Percentiles rank a stretch among this genome's conserved stretches.
Evolutionary conservation across 2,888 invertebrate species (phyloP).

Genomic region (Drosophila paramelanica): DNA sequence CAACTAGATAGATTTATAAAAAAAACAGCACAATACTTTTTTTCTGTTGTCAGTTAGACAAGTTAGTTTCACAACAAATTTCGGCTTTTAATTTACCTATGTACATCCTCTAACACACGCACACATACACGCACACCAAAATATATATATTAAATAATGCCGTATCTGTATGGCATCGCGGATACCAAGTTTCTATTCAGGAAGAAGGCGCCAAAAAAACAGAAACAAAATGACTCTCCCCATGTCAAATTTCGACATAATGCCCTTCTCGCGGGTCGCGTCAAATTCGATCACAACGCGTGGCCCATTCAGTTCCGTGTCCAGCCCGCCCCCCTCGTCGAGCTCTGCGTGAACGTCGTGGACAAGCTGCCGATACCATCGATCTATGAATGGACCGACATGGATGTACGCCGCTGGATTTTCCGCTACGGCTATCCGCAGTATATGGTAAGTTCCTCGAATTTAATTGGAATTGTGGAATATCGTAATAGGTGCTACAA

Average conservation of each 20-base stretch:
- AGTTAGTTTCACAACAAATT: slow-evolving; percentile 27
- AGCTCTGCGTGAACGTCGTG: slow-evolving; percentile 80
- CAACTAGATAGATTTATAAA: not conserved
- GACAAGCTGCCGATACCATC: slow-evolving; percentile 84
- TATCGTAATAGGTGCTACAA: too few species aligned
- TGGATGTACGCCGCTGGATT: slow-evolving; percentile 86
- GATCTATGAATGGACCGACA: slow-evolving; percentile 85
- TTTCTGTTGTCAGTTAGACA: slow-evolving; percentile 6
- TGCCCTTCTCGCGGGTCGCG: slow-evolving; percentile 8
- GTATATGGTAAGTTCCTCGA: slow-evolving; percentile 85
- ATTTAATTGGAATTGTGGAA: too few species aligned
- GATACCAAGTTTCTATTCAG: slow-evolving; percentile 61
- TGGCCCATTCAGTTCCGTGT: slow-evolving; percentile 69
- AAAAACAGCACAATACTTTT: not conserved
- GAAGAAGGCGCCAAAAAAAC: not conserved
- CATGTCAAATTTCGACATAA: slow-evolving; percentile 44
- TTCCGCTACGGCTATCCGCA: slow-evolving; percentile 85
- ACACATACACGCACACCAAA: not conserved
- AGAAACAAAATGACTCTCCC: not conserved
- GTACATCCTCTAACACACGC: not conserved
- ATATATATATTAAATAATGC: slow-evolving; percentile 39
- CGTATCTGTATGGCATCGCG: slow-evolving; percentile 66
- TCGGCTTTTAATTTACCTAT: slow-evolving; percentile 1
- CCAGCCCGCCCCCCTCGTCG: slow-evolving; percentile 85
- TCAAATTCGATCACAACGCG: slow-evolving; percentile 58